A percentile compares a stretch with the other conserved stretches of the same genome.
These are phyloP conservation scores for Zosterops pallidus DNA, from an alignment of 2,113 vertebrate species.

Conservation along the genomic window DNA sequence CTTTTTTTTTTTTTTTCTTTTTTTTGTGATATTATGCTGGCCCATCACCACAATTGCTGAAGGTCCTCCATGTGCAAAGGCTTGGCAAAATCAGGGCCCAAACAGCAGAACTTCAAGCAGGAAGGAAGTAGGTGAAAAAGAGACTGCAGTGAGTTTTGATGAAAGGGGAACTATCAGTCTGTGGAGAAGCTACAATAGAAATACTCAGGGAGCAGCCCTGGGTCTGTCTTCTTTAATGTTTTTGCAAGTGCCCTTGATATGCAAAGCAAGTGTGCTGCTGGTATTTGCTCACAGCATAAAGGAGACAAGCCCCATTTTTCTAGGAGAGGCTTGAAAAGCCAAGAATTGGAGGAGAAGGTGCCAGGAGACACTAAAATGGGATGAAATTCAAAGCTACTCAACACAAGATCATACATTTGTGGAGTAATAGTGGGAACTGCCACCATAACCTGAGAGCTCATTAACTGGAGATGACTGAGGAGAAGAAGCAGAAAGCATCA, in stretches of 20 bases:
- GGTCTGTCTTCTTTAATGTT: background rate
- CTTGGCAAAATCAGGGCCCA: background rate
- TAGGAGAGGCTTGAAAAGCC: background rate
- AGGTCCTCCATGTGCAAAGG: background rate
- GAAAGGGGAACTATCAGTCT: conserved; percentile 19
- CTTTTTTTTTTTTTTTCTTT: background rate
- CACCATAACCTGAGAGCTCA: background rate
- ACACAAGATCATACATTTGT: background rate
- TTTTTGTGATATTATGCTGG: background rate
- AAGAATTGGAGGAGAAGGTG: background rate
- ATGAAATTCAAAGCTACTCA: conserved; percentile 10
- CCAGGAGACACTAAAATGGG: background rate
- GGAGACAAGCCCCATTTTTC: background rate
- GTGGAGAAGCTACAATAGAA: background rate
- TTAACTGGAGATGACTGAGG: conserved; percentile 34
- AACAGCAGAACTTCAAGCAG: background rate
- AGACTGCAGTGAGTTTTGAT: background rate
- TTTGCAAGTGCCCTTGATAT: background rate
- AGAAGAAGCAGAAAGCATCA: background rate
- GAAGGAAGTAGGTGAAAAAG: conserved; percentile 38
- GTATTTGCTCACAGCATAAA: background rate
- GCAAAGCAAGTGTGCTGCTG: background rate
- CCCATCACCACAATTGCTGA: background rate
- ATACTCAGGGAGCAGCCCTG: background rate
- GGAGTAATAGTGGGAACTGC: conserved; percentile 2